These are phyloP conservation scores for Acrocera orbiculus DNA, from an alignment of 2,888 invertebrate species.

Conservation along the genomic window DNA sequence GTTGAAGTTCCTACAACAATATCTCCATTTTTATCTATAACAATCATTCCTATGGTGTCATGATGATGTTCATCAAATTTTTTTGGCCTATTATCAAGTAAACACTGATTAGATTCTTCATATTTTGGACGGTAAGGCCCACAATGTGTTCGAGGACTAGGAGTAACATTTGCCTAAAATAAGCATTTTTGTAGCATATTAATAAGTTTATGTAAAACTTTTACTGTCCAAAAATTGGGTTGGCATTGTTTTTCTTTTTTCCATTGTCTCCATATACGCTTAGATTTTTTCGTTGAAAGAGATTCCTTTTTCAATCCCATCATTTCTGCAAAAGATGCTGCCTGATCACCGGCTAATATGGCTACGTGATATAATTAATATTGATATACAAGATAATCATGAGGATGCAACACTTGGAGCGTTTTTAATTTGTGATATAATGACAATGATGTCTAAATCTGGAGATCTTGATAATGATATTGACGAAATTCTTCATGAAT, in stretches of 20 bases:
- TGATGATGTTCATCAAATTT: constrained; percentile 50
- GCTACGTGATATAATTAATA: constrained; percentile 94
- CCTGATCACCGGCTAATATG: constrained; percentile 78
- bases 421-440: constrained; percentile 91
- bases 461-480: constrained; percentile 95
- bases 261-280: constrained; percentile 60
- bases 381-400: constrained; percentile 98
- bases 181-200: constrained; percentile 1
- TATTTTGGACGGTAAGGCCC: constrained; percentile 61
- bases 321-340: constrained; percentile 70
- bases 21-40: constrained; percentile 57
- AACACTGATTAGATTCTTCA: neutral
- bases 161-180: constrained; percentile 52
- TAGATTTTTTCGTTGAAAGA: constrained; percentile 54
- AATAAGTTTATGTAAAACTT: neutral
- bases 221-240: constrained; percentile 89
- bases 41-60: constrained; percentile 94
- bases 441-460: constrained; percentile 71
- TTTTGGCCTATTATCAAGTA: neutral
- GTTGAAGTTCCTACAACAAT: constrained; percentile 88
- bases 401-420: constrained; percentile 99
- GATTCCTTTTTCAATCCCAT: constrained; percentile 76
- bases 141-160: constrained; percentile 60
- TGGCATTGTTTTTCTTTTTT: constrained; percentile 63
- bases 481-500: constrained; percentile 86